Base-by-base conservation (phyloP, 1,140 invertebrate species). In the Chrysomallon squamiferum region DNA sequence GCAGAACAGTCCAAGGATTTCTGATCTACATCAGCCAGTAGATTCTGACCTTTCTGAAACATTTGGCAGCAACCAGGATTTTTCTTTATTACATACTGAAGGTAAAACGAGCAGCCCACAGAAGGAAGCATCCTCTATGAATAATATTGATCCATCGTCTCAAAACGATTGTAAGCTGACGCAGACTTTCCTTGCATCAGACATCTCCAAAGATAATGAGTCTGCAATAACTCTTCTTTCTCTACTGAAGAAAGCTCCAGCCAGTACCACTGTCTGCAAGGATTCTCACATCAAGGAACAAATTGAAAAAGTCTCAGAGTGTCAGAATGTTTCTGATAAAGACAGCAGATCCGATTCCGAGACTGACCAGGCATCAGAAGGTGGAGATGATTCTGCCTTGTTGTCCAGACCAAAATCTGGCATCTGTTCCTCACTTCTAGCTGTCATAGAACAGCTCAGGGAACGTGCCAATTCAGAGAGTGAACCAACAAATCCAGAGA, bases 401-500 rank as follows among this genome's bases (percentile, higher is more conserved):
- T 38, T 35, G 54, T 52, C 43, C 56, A 54, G 72, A 59, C 70
- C 56, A 73, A 74, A 70, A 57, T 57, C 65, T 56, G 80, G 83
- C 3, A 85, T 85, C 47, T 82, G 83, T 43, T 81, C 80, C n/a
- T 84, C 84, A 20, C 66, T 85, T 15, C 69, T 85, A 35, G 82
- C 82, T 20, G 84, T 84, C 22, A 85, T 85, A 65, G 84, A 85
- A 62, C 83, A 85, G 57, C 66, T 85, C 1, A 69, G 84, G 49
- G 79, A 84, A 65, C 54, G 77, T n/a, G 78, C 80, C 3, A 67
- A 73, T 25, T 75, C 75, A n/a, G 81, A 83, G 56, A 66, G 68
- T 38, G 81, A 80, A 25, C 25, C 76, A 41, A 71, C 75, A 27
- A 67, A 62, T 15, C 30, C 66, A 9, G 50, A 61, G 1, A 56